Evolutionary conservation across 2,113 vertebrate genomes (phyloP).

Genomic region (Malaclemys terrapin): DNA sequence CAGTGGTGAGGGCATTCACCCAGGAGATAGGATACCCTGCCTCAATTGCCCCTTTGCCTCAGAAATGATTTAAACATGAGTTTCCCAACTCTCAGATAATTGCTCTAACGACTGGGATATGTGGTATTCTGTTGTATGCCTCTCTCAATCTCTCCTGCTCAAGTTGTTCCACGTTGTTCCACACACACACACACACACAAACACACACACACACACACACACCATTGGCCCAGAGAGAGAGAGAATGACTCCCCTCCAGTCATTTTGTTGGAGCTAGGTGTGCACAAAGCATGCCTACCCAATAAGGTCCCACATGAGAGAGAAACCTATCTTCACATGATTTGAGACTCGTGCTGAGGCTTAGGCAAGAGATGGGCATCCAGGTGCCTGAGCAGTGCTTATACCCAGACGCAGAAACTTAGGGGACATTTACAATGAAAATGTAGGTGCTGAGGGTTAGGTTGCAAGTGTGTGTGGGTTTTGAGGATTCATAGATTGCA

Average conservation of each 20-base stretch:
- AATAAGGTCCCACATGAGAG: not conserved
- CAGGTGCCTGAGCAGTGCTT: not conserved
- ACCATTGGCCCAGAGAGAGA: not conserved
- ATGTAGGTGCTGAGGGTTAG: not conserved
- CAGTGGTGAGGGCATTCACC: not conserved
- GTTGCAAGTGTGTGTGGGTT: not conserved
- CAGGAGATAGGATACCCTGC: not conserved
- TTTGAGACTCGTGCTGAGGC: not conserved
- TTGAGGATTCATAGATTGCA: not conserved
- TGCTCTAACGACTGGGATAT: not conserved
- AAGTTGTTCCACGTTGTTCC: not conserved
- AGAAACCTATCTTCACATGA: not conserved
- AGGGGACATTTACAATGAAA: not conserved
- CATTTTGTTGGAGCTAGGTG: not conserved
- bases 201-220: no score
- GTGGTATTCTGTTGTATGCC: not conserved
- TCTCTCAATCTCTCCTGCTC: not conserved
- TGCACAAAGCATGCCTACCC: not conserved
- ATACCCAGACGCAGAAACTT: not conserved
- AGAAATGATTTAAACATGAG: not conserved
- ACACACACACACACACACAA: no score
- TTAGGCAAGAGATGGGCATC: not conserved
- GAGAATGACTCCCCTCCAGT: not conserved
- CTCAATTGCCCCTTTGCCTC: not conserved
- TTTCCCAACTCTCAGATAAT: not conserved